Percentiles rank a stretch among this genome's conserved stretches.
phyloP scores from a whole-genome alignment of 2,113 vertebrate species.

The Thunnus maccoyii region DNA sequence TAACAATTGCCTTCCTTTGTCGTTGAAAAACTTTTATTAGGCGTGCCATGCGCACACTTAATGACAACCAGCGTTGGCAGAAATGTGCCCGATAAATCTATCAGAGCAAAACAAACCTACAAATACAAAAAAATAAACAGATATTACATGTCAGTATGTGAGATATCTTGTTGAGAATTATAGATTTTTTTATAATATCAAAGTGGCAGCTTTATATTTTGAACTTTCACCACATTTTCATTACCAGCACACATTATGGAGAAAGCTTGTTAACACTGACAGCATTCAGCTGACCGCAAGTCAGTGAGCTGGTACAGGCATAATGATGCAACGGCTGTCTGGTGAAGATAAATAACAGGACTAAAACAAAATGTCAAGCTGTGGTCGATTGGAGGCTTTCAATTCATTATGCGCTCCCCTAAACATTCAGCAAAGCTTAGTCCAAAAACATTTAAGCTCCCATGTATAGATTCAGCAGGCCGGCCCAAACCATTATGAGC shows the following conservation, averaged over 20 bases:
- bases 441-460: not conserved
- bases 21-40: slow-evolving; percentile 72
- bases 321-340: not conserved
- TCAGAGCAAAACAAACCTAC: slow-evolving; percentile 15
- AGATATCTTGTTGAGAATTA: not conserved
- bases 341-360: not conserved
- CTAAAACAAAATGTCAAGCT: not conserved
- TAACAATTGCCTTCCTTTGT: fast-evolving
- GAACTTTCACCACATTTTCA: not conserved
- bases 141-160: not conserved
- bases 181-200: not conserved
- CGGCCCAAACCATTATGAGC: not conserved
- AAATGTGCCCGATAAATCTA: slow-evolving; percentile 2
- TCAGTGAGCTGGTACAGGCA: not conserved
- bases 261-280: not conserved
- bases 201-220: not conserved
- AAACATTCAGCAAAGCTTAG: not conserved
- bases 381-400: not conserved
- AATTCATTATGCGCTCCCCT: slow-evolving; percentile 4
- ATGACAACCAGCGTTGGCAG: slow-evolving; percentile 44
- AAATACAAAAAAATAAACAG: slow-evolving; percentile 18
- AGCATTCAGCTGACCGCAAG: slow-evolving; percentile 4
- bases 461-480: not conserved
- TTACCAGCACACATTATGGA: not conserved
- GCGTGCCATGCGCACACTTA: slow-evolving; percentile 40